Base-by-base conservation (phyloP, 92 coral and sea anemone species). In the Bergia sp. region DNA sequence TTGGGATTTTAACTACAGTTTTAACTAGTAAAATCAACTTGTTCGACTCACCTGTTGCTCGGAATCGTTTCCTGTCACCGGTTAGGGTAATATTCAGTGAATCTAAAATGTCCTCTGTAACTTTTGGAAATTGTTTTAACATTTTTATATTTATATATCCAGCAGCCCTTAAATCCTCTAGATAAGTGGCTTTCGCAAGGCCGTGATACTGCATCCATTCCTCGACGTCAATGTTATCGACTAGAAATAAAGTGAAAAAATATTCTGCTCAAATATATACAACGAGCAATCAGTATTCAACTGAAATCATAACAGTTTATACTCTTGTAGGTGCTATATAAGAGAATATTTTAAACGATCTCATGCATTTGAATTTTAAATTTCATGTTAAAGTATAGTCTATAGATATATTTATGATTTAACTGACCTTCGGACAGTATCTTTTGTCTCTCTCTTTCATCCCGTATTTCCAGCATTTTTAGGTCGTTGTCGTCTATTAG, bases 351-450 rank as follows among this genome's bases (percentile, higher is more conserved):
- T 76, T 76, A 2, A 9, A 3, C 4, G 4, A 44, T n/a, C 57
- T 40, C 58, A 9, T 5, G 29, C 55, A 77, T 77, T 77, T 77
- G 58, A 77, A 44, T 77, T 21, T 77, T n/a, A 43, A 77, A 43
- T 77, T 42, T 11, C 9, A 43, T 73, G 38, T 38, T 73, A 79
- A 29, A 79, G 50, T 41, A 79, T 29, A 29, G 29, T 29, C 29
- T 29, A 29, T 49, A 50, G 42, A 49, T 29, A 23, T 49, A 79
- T 20, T 12, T n/a, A 37, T 21, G 37, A 47, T 4, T 8, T 45
- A 81, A 81, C 85, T 57, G 74, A 81, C 85, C 85, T 81, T 61
- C 85, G 20, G 85, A 81, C 5, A 81, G 53, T 81, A 81, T 81
- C 41, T 7, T 41, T 10, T 61, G 37, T 21, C 85, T 81, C 12